Conservation (phyloP, 2,888 invertebrate species). For the Drosophila eohydei region DNA sequence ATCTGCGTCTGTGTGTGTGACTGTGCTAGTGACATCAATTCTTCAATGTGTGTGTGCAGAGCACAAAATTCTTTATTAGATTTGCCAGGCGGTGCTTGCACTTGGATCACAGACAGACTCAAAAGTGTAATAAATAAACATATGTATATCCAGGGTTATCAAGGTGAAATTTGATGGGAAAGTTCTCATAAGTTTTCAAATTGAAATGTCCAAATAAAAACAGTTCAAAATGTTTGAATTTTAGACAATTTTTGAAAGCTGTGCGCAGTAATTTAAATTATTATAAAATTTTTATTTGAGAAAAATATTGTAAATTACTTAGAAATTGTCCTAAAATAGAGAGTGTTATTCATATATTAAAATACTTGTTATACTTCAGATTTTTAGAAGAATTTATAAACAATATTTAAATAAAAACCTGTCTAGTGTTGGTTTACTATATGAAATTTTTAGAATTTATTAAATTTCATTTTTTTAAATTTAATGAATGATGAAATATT, state of each 20-base stretch:
- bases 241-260: background rate
- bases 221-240: background rate
- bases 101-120: slow-evolving; percentile 48
- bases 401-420: background rate
- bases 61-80: slow-evolving; percentile 53
- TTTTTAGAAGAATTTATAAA: background rate
- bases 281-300: background rate
- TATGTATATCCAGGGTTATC: slow-evolving; percentile 39
- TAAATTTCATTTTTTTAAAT: no score
- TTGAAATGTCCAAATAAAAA: background rate
- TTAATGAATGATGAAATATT: no score
- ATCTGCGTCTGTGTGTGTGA: slow-evolving; percentile 30
- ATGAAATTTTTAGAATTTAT: no score
- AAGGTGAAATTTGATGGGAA: slow-evolving; percentile 40
- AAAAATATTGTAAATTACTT: no score
- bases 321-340: no score
- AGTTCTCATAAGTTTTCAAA: background rate
- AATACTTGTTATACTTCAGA: background rate
- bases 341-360: background rate
- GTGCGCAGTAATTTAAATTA: background rate
- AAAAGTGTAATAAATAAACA: slow-evolving; percentile 48
- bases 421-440: no score
- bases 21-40: slow-evolving; percentile 77
- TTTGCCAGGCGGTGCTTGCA: slow-evolving; percentile 54
- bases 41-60: slow-evolving; percentile 27